Evolutionary conservation across 2,888 invertebrate species (phyloP).

Genomic region (Xestia xanthographa): DNA sequence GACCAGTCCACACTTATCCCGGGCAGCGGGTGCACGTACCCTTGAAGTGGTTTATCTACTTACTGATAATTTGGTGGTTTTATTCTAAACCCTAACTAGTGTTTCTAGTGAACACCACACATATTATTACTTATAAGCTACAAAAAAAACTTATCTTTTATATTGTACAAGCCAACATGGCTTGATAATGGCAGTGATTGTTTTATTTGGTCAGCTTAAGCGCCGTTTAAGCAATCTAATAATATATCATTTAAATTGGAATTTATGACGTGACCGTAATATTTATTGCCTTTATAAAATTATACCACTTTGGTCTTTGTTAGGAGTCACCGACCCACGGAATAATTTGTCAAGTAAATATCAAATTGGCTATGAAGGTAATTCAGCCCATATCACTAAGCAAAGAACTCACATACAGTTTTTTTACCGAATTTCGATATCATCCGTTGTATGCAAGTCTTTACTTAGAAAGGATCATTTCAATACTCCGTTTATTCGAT

Average conservation of each 20-base stretch:
- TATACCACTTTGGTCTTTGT: conserved; percentile 25
- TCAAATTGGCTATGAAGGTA: not conserved
- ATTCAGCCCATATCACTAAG: not conserved
- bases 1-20: too few relatives aligned
- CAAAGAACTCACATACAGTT: not conserved
- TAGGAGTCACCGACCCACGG: not conserved
- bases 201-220: conserved; percentile 28
- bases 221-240: conserved; percentile 19
- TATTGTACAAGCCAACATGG: too few relatives aligned
- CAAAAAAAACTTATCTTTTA: not conserved
- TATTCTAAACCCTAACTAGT: too few relatives aligned
- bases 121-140: not conserved
- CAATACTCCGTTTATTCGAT: not conserved
- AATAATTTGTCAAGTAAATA: conserved; percentile 23
- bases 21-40: too few relatives aligned
- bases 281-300: conserved; percentile 39
- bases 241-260: conserved; percentile 12
- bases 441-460: not conserved
- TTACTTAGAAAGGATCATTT: not conserved
- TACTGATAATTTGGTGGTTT: too few relatives aligned
- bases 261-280: conserved; percentile 34
- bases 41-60: too few relatives aligned
- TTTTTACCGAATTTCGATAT: not conserved
- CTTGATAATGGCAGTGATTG: not conserved
- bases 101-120: too few relatives aligned